A percentile compares a stretch with the other conserved stretches of the same genome.
Evolutionary conservation across 2,797 vertebrate species (phyloP).

Genomic region (Poliocrania exsul): DNA sequence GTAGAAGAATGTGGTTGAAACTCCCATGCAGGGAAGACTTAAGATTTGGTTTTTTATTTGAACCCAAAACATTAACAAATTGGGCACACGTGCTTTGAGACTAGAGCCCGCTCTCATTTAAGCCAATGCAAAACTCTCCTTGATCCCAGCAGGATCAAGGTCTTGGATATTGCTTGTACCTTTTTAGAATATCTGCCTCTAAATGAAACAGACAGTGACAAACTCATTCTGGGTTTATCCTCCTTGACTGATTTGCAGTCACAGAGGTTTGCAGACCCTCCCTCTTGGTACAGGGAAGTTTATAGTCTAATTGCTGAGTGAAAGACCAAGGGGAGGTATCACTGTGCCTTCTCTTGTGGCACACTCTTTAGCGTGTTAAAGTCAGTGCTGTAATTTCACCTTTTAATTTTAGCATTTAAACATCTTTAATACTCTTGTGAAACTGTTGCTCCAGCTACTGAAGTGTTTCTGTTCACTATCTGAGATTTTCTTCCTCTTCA

Average conservation of each 20-base stretch:
- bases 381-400: neutral
- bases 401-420: neutral
- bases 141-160: slow-evolving; percentile 58
- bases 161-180: slow-evolving; percentile 42
- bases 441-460: neutral
- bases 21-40: slow-evolving; percentile 54
- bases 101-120: neutral
- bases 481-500: neutral
- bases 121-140: slow-evolving; percentile 38
- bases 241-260: neutral
- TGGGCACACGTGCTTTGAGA: slow-evolving; percentile 52
- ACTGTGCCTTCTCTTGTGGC: neutral
- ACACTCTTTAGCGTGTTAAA: neutral
- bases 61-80: slow-evolving; percentile 65
- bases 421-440: neutral
- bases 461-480: neutral
- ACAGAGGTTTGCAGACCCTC: neutral
- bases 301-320: neutral
- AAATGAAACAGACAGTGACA: neutral
- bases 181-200: slow-evolving; percentile 34
- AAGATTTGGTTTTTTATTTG: slow-evolving; percentile 66
- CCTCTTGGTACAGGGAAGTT: neutral
- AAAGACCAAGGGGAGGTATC: neutral
- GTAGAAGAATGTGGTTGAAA: slow-evolving; percentile 64
- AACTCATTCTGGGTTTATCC: slow-evolving; percentile 16